Evolutionary conservation across 2,113 vertebrate species (phyloP).

Genomic region (Trematomus loennbergii): DNA sequence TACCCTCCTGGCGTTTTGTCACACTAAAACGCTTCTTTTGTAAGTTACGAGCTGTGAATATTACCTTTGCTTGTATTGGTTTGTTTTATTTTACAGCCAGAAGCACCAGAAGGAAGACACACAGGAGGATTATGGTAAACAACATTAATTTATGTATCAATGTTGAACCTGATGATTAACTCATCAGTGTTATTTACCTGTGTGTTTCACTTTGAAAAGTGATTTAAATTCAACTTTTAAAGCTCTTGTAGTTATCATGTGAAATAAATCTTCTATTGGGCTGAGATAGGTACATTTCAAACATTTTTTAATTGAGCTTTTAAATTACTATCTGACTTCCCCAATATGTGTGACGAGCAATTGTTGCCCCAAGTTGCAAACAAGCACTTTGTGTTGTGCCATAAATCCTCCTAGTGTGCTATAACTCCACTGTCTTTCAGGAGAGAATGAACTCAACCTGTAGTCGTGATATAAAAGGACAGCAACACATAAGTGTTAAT

Average conservation of each 20-base stretch:
- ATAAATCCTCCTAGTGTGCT: background rate
- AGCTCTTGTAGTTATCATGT: background rate
- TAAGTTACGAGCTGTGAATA: constrained; percentile 18
- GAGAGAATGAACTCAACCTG: background rate
- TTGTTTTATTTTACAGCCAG: constrained; percentile 73
- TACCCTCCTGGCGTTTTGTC: constrained; percentile 15
- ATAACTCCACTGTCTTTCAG: background rate
- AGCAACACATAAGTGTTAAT: background rate
- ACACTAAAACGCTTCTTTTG: background rate
- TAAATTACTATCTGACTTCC: background rate
- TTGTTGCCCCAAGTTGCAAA: no score
- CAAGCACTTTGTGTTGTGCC: background rate
- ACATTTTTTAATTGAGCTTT: no score
- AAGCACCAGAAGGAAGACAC: constrained; percentile 78
- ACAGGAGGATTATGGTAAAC: constrained; percentile 84
- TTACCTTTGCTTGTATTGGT: constrained; percentile 17
- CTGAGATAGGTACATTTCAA: no score
- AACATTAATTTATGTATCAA: background rate
- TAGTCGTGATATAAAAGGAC: constrained; percentile 8
- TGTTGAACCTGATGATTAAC: background rate
- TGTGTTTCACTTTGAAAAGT: background rate
- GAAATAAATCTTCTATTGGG: background rate
- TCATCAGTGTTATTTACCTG: background rate
- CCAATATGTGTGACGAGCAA: background rate
- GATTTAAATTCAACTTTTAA: background rate